These are phyloP conservation scores for Bettongia penicillata DNA, from an alignment of 2,113 vertebrate species.

Conservation along the genomic window DNA sequence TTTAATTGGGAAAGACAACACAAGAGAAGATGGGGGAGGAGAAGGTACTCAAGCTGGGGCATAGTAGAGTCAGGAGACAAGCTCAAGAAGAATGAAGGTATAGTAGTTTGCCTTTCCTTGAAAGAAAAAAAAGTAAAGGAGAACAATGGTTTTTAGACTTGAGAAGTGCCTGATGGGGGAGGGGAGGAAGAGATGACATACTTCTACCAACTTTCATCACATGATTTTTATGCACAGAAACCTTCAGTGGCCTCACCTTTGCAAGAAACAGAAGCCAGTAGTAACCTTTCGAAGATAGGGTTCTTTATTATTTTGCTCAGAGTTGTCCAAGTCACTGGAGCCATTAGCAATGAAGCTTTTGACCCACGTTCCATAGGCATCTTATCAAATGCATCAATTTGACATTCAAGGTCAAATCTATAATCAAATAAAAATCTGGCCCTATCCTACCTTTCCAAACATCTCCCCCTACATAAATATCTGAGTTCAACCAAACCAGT, in stretches of 20 bases:
- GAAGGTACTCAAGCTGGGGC: neutral
- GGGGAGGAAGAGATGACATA: fast-evolving
- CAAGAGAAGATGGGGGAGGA: neutral
- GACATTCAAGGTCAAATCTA: neutral
- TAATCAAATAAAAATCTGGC: neutral
- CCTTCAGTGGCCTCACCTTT: neutral
- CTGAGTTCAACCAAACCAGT: neutral
- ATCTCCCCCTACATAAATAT: neutral
- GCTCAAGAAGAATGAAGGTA: neutral
- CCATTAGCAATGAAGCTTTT: neutral
- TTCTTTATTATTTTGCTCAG: neutral
- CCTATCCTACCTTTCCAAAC: neutral
- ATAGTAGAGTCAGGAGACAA: neutral
- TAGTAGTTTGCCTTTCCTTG: neutral
- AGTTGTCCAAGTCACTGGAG: neutral
- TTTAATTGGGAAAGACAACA: neutral
- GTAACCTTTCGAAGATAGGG: neutral
- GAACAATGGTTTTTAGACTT: neutral
- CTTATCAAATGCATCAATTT: neutral
- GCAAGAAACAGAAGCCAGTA: neutral
- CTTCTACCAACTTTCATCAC: neutral
- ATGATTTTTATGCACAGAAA: neutral
- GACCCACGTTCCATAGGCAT: neutral
- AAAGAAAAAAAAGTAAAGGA: neutral
- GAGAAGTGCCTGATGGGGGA: neutral